A percentile compares a stretch with the other conserved stretches of the same genome.
Conservation (phyloP, 2,113 vertebrate genomes). For the Laticauda colubrina region DNA sequence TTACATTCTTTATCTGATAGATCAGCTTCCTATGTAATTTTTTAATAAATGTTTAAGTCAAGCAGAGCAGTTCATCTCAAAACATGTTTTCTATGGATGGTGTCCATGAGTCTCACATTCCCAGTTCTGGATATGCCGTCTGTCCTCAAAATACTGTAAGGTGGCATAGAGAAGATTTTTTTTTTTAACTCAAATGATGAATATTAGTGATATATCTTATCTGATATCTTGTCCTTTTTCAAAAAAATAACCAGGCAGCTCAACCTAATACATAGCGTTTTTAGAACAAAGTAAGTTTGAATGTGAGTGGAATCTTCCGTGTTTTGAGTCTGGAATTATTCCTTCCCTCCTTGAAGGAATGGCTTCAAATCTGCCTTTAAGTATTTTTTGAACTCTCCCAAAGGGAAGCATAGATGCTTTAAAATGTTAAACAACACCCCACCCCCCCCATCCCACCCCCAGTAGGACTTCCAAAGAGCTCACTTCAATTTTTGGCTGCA, state of each 20-base stretch:
- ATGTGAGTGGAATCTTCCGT: not conserved
- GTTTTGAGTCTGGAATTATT: not conserved
- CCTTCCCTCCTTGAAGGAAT: not conserved
- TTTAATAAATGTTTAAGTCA: not conserved
- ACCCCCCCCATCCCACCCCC: too few species aligned
- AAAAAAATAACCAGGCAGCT: not conserved
- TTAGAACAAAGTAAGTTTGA: not conserved
- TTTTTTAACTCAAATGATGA: not conserved
- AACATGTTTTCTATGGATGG: not conserved
- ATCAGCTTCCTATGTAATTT: not conserved
- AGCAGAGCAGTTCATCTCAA: not conserved
- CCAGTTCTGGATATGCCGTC: not conserved
- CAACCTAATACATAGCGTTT: not conserved
- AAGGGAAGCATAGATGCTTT: not conserved
- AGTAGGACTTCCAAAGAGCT: not conserved
- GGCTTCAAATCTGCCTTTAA: not conserved
- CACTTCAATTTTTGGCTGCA: not conserved
- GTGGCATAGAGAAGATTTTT: not conserved
- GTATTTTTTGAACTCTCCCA: not conserved
- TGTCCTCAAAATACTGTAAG: not conserved
- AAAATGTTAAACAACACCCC: not conserved
- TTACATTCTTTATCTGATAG: not conserved
- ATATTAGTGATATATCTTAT: not conserved
- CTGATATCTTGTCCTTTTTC: not conserved
- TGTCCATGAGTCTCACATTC: not conserved